phyloP scores from a whole-genome alignment of 2,113 vertebrate species.

The Girardinichthys multiradiatus region DNA sequence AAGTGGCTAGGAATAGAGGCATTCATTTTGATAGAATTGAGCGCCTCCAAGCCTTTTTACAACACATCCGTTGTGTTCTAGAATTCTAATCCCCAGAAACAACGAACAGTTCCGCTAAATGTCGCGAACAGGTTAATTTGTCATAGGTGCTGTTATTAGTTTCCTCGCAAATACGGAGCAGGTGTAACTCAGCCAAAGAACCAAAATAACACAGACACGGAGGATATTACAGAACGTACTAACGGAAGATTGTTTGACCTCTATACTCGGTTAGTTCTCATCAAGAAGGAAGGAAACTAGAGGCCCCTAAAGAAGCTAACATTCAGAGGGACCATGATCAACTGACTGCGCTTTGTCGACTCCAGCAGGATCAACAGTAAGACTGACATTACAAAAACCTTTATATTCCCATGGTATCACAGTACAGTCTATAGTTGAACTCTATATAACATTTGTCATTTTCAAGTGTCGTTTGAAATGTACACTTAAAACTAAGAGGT shows the following conservation, averaged over 20 bases:
- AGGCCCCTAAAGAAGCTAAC: background rate
- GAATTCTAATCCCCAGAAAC: constrained; percentile 7
- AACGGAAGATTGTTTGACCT: too few relatives aligned
- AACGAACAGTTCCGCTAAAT: constrained; percentile 3
- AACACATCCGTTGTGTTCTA: constrained; percentile 28
- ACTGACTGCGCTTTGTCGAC: constrained; percentile 1
- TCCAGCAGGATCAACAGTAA: constrained; percentile 13
- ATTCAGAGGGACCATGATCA: background rate
- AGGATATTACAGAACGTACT: background rate
- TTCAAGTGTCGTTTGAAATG: too few relatives aligned
- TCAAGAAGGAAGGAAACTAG: background rate
- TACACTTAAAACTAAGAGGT: background rate
- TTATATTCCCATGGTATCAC: too few relatives aligned
- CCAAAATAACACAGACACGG: background rate
- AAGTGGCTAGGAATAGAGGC: fast-evolving
- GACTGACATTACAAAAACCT: background rate
- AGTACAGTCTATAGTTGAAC: too few relatives aligned
- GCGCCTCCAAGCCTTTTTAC: fast-evolving
- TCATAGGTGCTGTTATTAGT: background rate
- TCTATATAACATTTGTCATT: too few relatives aligned
- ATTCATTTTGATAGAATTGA: fast-evolving
- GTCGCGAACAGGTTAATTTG: fast-evolving
- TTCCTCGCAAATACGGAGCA: constrained; percentile 20
- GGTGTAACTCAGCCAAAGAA: background rate
- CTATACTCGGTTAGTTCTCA: too few relatives aligned